Evolutionary conservation across 2,797 vertebrate species (phyloP).

Genomic region (Anableps anableps): DNA sequence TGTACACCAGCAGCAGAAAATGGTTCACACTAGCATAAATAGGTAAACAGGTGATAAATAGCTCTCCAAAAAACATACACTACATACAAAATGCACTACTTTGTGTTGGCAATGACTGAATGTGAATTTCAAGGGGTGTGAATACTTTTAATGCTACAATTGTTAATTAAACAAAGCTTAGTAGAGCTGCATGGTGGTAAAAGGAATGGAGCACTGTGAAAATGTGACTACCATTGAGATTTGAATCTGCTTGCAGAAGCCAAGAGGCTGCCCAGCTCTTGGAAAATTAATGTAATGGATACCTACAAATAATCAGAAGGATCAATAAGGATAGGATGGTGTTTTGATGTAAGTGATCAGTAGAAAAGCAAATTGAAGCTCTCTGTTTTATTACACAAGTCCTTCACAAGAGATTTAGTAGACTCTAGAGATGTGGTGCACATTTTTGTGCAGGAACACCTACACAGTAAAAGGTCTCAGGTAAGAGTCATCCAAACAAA

Average conservation of each 20-base stretch:
- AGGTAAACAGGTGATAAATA: not conserved
- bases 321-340: slow-evolving; percentile 1
- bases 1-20: slow-evolving; percentile 13
- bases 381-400: not conserved
- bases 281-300: not conserved
- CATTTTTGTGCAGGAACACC: not conserved
- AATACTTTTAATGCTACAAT: not conserved
- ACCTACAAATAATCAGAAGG: not conserved
- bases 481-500: not conserved
- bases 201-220: not conserved
- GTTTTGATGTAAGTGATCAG: not conserved
- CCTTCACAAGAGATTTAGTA: slow-evolving; percentile 1
- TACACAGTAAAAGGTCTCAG: not conserved
- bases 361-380: not conserved
- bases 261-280: not conserved
- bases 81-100: not conserved
- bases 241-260: not conserved
- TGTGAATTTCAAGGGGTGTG: not conserved
- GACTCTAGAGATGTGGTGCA: not conserved
- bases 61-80: not conserved
- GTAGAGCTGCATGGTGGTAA: not conserved
- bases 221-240: not conserved
- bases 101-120: not conserved
- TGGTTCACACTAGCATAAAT: not conserved
- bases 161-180: not conserved